phyloP scores from a whole-genome alignment of 2,888 invertebrate species.

The Mythimna lalbum region DNA sequence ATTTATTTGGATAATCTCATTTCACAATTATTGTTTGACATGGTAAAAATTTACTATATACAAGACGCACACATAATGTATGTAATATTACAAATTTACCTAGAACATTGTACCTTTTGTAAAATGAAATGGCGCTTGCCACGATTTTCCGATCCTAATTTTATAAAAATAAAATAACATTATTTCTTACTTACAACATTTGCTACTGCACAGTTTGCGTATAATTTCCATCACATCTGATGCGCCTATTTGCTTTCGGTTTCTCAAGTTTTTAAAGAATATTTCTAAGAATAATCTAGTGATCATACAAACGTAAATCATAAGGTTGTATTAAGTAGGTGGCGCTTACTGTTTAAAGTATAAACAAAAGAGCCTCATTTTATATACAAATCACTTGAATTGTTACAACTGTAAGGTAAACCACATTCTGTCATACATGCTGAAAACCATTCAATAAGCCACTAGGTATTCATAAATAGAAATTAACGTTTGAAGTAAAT shows the following conservation, averaged over 20 bases:
- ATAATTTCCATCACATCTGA: conserved; percentile 75
- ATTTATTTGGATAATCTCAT: conserved; percentile 90
- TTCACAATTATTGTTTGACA: conserved; percentile 87
- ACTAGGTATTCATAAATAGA: conserved; percentile 18
- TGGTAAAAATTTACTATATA: conserved; percentile 89
- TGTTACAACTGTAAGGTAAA: conserved; percentile 35
- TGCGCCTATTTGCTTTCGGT: conserved; percentile 59
- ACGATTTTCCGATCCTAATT: conserved; percentile 80
- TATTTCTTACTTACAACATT: conserved; percentile 85
- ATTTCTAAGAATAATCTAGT: conserved; percentile 30
- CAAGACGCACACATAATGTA: conserved; percentile 81
- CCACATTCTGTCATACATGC: conserved; percentile 33
- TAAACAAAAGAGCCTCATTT: conserved; percentile 67
- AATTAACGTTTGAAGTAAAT: conserved; percentile 16
- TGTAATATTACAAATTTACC: conserved; percentile 84
- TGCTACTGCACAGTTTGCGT: conserved; percentile 86
- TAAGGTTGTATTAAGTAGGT: conserved; percentile 23
- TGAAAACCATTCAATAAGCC: conserved; percentile 31
- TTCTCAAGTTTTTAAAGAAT: conserved; percentile 49
- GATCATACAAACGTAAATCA: conserved; percentile 25
- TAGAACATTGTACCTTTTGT: conserved; percentile 87
- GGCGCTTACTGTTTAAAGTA: conserved; percentile 45
- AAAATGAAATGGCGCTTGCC: conserved; percentile 81
- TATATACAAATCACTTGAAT: conserved; percentile 71
- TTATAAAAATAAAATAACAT: conserved; percentile 88